Conservation (phyloP, 2,797 vertebrate genomes). For the Rallus crepitans region DNA sequence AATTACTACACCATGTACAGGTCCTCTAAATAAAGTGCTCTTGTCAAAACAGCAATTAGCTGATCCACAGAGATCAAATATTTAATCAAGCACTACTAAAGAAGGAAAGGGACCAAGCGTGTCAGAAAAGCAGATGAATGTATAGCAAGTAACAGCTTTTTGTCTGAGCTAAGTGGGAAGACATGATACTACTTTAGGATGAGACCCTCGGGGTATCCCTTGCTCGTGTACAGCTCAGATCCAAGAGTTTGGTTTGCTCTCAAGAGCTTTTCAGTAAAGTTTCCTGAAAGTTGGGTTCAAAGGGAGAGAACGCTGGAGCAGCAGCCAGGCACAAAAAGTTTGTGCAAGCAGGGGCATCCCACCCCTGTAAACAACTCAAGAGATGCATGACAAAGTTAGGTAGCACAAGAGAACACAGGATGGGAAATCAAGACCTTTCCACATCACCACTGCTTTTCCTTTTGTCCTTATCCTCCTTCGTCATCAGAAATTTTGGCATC, state of each 20-base stretch:
- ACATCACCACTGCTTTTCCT: neutral
- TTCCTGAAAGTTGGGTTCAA: neutral
- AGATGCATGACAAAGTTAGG: accelerated
- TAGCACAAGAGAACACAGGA: neutral
- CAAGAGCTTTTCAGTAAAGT: neutral
- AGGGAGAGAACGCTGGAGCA: neutral
- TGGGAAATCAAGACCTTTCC: conserved; percentile 48
- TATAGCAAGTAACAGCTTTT: neutral
- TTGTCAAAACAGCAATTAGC: neutral
- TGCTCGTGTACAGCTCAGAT: neutral
- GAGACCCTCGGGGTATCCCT: neutral
- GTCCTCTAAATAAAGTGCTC: neutral
- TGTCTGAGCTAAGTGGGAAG: neutral
- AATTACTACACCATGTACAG: neutral
- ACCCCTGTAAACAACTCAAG: neutral
- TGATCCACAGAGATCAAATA: neutral
- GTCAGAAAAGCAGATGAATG: neutral
- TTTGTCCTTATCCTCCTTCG: conserved; percentile 31
- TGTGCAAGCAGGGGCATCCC: neutral
- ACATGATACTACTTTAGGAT: neutral
- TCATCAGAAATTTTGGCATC: conserved; percentile 60
- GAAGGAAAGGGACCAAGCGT: neutral
- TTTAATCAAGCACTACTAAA: neutral
- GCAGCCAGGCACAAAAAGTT: neutral
- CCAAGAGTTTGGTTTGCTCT: neutral